Evolutionary conservation across 1,140 invertebrate genomes (phyloP).

Genomic region (Drosophila quadrilineata): DNA sequence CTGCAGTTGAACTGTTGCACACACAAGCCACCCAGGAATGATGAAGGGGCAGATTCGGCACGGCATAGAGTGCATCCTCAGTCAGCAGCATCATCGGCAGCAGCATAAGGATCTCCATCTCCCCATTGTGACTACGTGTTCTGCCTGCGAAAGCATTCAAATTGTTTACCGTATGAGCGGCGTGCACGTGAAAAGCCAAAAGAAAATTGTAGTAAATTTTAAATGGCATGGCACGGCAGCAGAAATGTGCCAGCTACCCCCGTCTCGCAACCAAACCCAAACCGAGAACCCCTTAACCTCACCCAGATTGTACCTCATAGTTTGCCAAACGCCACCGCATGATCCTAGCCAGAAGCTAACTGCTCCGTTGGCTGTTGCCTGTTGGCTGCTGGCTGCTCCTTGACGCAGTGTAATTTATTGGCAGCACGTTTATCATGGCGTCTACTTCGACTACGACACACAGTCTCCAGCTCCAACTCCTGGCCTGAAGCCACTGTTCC

Average conservation of each 20-base stretch:
- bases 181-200: conserved; percentile 70
- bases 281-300: not conserved
- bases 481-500: too few species aligned
- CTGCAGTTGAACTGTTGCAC: conserved; percentile 71
- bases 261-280: not conserved
- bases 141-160: conserved; percentile 75
- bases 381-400: conserved; percentile 42
- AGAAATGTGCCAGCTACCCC: conserved; percentile 60
- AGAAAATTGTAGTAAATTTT: conserved; percentile 80
- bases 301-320: too few species aligned
- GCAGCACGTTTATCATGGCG: conserved; percentile 78
- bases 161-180: conserved; percentile 77
- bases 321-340: too few species aligned
- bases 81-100: too few species aligned
- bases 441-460: conserved; percentile 45
- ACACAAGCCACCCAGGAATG: not conserved
- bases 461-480: conserved; percentile 30
- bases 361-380: too few species aligned
- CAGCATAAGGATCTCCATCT: too few species aligned
- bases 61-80: conserved; percentile 35
- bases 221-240: conserved; percentile 69
- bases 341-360: conserved; percentile 4
- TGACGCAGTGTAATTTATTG: conserved; percentile 80
- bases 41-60: not conserved
- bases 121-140: too few species aligned